These are phyloP conservation scores for Drosophila erecta DNA, from an alignment of 1,140 invertebrate species.

Conservation along the genomic window DNA sequence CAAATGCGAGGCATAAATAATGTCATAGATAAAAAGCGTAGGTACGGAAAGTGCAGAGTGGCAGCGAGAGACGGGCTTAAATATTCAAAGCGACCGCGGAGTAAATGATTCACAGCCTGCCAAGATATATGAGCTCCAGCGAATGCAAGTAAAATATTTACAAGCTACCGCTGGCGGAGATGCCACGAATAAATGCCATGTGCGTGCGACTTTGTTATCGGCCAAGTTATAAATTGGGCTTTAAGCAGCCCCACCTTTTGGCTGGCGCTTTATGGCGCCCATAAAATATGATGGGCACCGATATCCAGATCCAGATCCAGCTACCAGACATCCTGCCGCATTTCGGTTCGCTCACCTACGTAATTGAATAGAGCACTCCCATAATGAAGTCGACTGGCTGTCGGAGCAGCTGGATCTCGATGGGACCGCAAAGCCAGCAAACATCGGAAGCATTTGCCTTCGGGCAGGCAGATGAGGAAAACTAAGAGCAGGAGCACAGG, in stretches of 20 bases:
- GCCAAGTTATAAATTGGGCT: conserved; percentile 58
- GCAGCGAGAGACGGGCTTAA: conserved; percentile 22
- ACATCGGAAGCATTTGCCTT: conserved; percentile 14
- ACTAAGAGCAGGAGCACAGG: background rate
- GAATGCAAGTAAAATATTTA: conserved; percentile 78
- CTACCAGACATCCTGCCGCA: conserved; percentile 5
- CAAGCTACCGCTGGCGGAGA: conserved; percentile 28
- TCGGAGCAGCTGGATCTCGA: conserved; percentile 31
- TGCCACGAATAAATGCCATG: conserved; percentile 28
- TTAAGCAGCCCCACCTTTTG: conserved; percentile 38
- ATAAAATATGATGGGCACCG: conserved; percentile 62
- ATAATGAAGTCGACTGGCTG: conserved; percentile 72
- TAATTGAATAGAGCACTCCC: conserved; percentile 56
- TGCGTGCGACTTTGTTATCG: conserved; percentile 50
- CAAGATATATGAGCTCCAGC: conserved; percentile 50
- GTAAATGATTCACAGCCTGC: conserved; percentile 64
- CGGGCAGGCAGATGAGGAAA: background rate
- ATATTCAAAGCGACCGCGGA: conserved; percentile 58
- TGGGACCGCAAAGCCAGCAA: conserved; percentile 33
- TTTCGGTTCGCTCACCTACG: conserved; percentile 41
- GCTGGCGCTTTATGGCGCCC: conserved; percentile 38
- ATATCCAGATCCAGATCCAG: conserved; percentile 21
- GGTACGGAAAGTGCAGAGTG: conserved; percentile 3
- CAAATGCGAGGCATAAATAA: conserved; percentile 61
- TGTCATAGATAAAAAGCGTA: conserved; percentile 54